Evolutionary conservation across 2,113 vertebrate species (phyloP).

Genomic region (Trochalopteron elliotii): DNA sequence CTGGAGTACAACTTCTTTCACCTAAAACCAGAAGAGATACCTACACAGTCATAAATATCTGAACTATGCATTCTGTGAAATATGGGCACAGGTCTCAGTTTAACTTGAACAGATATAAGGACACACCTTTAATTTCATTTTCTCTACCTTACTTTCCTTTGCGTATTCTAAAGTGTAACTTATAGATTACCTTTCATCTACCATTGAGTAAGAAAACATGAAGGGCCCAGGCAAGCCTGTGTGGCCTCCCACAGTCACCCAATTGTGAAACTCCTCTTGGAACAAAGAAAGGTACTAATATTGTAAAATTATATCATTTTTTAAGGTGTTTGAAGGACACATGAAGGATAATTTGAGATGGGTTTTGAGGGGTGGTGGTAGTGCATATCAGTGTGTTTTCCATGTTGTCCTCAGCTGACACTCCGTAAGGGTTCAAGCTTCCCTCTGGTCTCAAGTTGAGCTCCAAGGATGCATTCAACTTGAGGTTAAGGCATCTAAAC

Average conservation of each 20-base stretch:
- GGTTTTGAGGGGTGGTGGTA: rapidly evolving
- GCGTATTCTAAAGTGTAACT: background rate
- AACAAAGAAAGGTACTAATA: background rate
- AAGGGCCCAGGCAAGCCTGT: background rate
- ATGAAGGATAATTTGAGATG: background rate
- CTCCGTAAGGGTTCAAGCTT: background rate
- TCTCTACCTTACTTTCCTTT: background rate
- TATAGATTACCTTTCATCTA: background rate
- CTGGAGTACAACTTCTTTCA: background rate
- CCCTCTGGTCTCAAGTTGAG: rapidly evolving
- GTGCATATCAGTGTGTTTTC: background rate
- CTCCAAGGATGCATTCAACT: background rate
- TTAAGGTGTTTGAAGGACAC: background rate
- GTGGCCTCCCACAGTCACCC: background rate
- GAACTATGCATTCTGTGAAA: background rate
- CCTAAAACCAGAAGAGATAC: background rate
- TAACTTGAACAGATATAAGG: background rate
- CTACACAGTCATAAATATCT: background rate
- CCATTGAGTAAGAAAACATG: background rate
- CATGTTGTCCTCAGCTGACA: background rate
- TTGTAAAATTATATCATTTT: background rate
- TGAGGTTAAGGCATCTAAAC: background rate
- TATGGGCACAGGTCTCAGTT: background rate
- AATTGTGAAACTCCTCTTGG: background rate
- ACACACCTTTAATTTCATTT: background rate